Percentiles rank a stretch among this genome's conserved stretches.
Evolutionary conservation across 2,797 vertebrate genomes (phyloP).

Genomic region (Brotula barbata): DNA sequence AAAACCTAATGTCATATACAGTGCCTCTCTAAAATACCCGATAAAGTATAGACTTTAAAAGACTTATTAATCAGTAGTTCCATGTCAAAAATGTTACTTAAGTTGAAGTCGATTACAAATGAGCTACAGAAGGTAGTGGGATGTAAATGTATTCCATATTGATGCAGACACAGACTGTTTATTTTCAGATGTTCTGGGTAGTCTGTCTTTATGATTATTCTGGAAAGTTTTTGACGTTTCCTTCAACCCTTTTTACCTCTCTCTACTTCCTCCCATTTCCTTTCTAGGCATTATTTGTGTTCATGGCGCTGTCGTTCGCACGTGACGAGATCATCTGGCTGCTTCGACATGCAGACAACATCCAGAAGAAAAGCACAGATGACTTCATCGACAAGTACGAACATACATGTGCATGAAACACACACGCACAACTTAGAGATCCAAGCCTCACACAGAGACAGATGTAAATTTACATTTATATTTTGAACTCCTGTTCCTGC

Average conservation of each 20-base stretch:
- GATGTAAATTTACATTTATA: too few relatives aligned
- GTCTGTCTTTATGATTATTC: conserved; percentile 11
- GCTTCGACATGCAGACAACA: conserved; percentile 96
- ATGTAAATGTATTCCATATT: conserved; percentile 8
- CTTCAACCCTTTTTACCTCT: neutral
- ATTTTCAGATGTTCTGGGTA: neutral
- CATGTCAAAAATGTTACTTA: too few relatives aligned
- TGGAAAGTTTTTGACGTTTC: neutral
- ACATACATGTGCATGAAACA: neutral
- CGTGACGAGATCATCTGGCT: conserved; percentile 99
- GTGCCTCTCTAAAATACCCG: neutral
- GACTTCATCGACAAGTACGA: conserved; percentile 98
- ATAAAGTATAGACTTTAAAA: too few relatives aligned
- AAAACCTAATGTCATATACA: neutral
- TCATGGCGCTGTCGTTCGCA: conserved; percentile 98
- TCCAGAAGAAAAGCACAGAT: conserved; percentile 98
- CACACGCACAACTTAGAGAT: neutral
- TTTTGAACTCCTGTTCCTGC: too few relatives aligned
- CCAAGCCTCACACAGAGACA: too few relatives aligned
- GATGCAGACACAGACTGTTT: neutral
- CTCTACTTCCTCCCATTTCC: neutral
- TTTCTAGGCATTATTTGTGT: conserved; percentile 93
- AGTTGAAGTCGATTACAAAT: conserved; percentile 12
- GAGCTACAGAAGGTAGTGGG: neutral
- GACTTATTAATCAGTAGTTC: too few relatives aligned